Percentiles rank a stretch among this genome's conserved stretches.
phyloP scores from a whole-genome alignment of 2,888 invertebrate genomes.

The Malacosoma neustria region DNA sequence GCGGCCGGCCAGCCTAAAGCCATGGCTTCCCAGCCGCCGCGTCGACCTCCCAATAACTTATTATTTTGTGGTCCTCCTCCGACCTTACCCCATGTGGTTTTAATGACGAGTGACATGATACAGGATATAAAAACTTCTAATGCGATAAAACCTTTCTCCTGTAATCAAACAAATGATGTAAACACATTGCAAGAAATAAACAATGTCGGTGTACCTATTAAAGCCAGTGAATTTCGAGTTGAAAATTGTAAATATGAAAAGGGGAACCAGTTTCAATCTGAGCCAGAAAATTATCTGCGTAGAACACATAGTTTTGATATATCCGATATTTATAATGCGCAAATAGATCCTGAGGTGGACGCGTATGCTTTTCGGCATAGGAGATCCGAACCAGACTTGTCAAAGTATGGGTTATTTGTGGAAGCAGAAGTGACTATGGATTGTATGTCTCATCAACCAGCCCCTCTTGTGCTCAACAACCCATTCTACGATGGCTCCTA shows the following conservation, averaged over 20 bases:
- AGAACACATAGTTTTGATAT: conserved; percentile 64
- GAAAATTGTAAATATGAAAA: conserved; percentile 31
- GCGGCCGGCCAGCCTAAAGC: conserved; percentile 47
- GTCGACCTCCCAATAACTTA: conserved; percentile 65
- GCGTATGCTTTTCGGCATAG: conserved; percentile 34
- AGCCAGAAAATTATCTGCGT: conserved; percentile 39
- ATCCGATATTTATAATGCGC: conserved; percentile 46
- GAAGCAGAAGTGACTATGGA: conserved; percentile 55
- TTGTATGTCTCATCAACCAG: conserved; percentile 39
- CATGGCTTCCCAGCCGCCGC: conserved; percentile 70
- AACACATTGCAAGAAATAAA: conserved; percentile 59
- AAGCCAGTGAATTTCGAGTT: conserved; percentile 34
- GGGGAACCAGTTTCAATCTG: conserved; percentile 29
- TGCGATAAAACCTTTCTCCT: conserved; percentile 24
- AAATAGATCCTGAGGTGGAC: conserved; percentile 35
- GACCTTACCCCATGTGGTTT: conserved; percentile 62
- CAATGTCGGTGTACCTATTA: conserved; percentile 62
- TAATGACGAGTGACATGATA: conserved; percentile 56
- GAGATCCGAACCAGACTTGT: conserved; percentile 63
- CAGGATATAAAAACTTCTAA: conserved; percentile 24
- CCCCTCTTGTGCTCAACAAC: conserved; percentile 62
- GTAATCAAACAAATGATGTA: conserved; percentile 43
- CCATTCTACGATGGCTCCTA: conserved; percentile 67
- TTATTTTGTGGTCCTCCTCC: conserved; percentile 66
- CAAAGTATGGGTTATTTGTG: conserved; percentile 53